A percentile compares a stretch with the other conserved stretches of the same genome.
phyloP scores from a whole-genome alignment of 2,888 invertebrate species.

The Phoronis australis region DNA sequence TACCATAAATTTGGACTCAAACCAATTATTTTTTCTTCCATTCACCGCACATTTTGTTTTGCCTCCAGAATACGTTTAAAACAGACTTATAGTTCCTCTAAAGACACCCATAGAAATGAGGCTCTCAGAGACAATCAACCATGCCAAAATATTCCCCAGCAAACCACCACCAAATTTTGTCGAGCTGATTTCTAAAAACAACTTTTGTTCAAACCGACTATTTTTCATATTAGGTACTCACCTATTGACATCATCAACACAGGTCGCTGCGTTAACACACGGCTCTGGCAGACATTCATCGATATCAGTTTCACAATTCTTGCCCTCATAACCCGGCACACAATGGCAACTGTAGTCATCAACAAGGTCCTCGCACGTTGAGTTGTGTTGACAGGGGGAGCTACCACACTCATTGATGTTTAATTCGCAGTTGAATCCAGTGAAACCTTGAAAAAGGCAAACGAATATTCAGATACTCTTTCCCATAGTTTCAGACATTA shows the following conservation, averaged over 20 bases:
- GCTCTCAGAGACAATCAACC: too few relatives aligned
- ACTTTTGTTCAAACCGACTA: too few relatives aligned
- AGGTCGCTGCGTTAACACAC: background rate
- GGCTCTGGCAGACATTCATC: background rate
- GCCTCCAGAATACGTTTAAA: too few relatives aligned
- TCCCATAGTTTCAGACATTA: background rate
- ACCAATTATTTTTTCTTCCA: too few relatives aligned
- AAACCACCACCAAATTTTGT: too few relatives aligned
- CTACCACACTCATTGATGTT: conserved; percentile 3
- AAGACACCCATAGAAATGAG: too few relatives aligned
- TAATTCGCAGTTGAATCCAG: background rate
- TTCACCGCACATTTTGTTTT: too few relatives aligned
- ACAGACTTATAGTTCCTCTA: too few relatives aligned
- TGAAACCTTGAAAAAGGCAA: background rate
- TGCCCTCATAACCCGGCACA: background rate
- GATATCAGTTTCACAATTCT: background rate
- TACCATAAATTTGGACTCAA: too few relatives aligned
- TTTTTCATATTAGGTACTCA: too few relatives aligned
- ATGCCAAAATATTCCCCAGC: too few relatives aligned
- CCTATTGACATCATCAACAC: background rate
- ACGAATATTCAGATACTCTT: background rate
- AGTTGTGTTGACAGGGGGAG: background rate
- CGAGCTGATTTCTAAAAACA: background rate
- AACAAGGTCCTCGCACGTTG: conserved; percentile 1
- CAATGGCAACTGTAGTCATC: conserved; percentile 1